phyloP scores from a whole-genome alignment of 2,797 vertebrate genomes.

The Acipenser oxyrinchus region DNA sequence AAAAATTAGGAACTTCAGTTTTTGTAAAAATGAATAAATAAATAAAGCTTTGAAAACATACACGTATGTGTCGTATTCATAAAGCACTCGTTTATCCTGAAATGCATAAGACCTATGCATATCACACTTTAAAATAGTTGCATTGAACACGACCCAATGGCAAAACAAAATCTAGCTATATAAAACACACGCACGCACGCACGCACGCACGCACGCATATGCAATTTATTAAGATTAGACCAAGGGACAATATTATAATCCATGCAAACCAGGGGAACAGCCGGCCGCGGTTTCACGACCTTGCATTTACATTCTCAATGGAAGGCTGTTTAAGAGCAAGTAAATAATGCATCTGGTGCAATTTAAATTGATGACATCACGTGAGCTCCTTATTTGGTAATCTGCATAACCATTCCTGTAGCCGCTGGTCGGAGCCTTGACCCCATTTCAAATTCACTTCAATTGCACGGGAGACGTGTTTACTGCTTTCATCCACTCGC shows the following conservation, averaged over 20 bases:
- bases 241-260: not conserved
- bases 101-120: not conserved
- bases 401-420: too few relatives aligned
- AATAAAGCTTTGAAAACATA: too few relatives aligned
- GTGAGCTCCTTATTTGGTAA: constrained; percentile 9
- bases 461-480: too few relatives aligned
- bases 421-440: not conserved
- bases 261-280: not conserved
- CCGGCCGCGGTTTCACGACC: constrained; percentile 2
- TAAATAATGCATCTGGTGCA: not conserved
- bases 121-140: not conserved
- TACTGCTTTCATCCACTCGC: too few relatives aligned
- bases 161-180: not conserved
- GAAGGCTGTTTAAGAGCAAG: too few relatives aligned
- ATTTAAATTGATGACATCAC: not conserved
- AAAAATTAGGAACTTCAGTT: too few relatives aligned
- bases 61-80: too few relatives aligned
- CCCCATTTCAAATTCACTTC: not conserved
- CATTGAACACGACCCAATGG: not conserved
- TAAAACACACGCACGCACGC: not conserved
- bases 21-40: too few relatives aligned
- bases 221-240: too few relatives aligned
- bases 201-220: not conserved
- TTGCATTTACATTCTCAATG: constrained; percentile 10
- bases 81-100: too few relatives aligned